A percentile compares a stretch with the other conserved stretches of the same genome.
Evolutionary conservation across 2,797 vertebrate species (phyloP).

Genomic region (Neopelma chrysocephalum): DNA sequence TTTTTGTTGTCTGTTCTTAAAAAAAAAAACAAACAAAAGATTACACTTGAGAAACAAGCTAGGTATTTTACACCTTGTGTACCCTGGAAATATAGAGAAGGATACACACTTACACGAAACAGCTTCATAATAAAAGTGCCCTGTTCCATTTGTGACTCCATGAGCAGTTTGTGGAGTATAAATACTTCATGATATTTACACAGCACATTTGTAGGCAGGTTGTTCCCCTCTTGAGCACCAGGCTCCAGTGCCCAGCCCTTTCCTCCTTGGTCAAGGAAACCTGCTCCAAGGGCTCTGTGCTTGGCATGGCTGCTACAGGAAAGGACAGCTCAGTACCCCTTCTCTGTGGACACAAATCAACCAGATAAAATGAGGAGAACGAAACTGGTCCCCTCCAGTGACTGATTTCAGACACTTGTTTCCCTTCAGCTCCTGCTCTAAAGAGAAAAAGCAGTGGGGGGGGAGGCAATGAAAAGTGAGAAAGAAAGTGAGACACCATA

Average conservation of each 20-base stretch:
- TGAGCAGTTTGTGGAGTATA: background rate
- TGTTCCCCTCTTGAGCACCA: background rate
- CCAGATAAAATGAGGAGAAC: background rate
- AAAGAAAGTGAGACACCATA: background rate
- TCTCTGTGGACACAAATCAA: background rate
- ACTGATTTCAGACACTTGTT: background rate
- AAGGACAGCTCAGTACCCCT: background rate
- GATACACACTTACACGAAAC: background rate
- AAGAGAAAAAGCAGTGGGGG: background rate
- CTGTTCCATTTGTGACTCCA: background rate
- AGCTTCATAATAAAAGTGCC: background rate
- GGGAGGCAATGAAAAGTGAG: background rate
- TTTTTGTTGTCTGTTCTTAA: background rate
- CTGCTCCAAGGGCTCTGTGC: background rate
- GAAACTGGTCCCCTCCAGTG: background rate
- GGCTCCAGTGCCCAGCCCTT: background rate
- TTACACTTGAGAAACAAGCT: background rate
- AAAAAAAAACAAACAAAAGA: too few relatives aligned
- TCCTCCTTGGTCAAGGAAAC: background rate
- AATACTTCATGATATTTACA: background rate
- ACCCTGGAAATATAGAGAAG: background rate
- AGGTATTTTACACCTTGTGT: background rate
- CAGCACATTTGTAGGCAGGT: background rate
- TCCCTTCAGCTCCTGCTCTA: background rate
- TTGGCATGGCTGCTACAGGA: fast-evolving